Conservation (phyloP, 1,140 invertebrate species). For the Bursaphelenchus mucronatus region DNA sequence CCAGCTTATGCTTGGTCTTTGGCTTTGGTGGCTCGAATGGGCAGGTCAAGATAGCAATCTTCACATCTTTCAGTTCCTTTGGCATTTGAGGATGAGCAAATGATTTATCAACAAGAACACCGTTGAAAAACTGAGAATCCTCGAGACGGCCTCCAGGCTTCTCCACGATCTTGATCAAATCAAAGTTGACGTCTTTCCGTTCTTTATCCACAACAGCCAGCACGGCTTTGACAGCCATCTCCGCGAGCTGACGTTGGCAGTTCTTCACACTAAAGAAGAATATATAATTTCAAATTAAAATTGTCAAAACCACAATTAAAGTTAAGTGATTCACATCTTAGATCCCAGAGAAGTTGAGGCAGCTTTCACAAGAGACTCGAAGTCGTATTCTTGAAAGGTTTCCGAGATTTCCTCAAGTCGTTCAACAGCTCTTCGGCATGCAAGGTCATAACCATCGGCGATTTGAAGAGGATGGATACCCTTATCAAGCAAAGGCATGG, state of each 20-base stretch:
- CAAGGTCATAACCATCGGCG: constrained; percentile 96
- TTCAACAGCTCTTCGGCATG: constrained; percentile 80
- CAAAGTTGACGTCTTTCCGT: constrained; percentile 94
- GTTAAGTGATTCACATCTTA: constrained; percentile 74
- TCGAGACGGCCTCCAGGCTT: constrained; percentile 96
- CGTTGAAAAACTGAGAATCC: constrained; percentile 90
- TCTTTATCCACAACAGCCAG: constrained; percentile 87
- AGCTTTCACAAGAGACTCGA: constrained; percentile 83
- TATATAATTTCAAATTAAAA: not conserved
- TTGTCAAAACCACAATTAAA: constrained; percentile 2
- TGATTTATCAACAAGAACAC: constrained; percentile 96
- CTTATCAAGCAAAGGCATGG: constrained; percentile 82
- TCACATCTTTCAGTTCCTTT: constrained; percentile 44
- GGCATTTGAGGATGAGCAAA: constrained; percentile 99
- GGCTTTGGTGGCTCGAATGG: constrained; percentile 99
- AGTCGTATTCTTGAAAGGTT: constrained; percentile 79
- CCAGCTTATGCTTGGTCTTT: constrained; percentile 99
- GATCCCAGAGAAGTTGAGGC: constrained; percentile 97
- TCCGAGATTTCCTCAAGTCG: constrained; percentile 84
- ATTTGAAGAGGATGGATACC: constrained; percentile 98
- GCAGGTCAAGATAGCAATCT: constrained; percentile 81
- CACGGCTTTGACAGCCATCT: constrained; percentile 95
- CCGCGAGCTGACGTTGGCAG: constrained; percentile 87
- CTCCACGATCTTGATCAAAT: constrained; percentile 95
- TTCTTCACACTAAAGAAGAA: constrained; percentile 55